phyloP scores from a whole-genome alignment of 30 jellyfish, hydroid and myxozoan genomes.

The Phacellophora camtschatica region DNA sequence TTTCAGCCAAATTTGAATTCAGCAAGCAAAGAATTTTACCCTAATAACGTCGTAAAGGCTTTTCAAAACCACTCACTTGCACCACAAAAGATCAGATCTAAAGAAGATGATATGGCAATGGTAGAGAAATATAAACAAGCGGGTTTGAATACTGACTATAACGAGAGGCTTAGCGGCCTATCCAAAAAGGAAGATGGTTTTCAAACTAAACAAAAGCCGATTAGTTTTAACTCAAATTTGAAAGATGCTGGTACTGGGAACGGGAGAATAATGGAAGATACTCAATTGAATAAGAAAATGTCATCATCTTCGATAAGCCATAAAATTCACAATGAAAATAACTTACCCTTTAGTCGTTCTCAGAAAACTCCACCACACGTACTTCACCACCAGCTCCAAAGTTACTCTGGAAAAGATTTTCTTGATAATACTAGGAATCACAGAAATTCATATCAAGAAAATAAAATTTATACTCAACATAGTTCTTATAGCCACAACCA shows the following conservation, averaged over 20 bases:
- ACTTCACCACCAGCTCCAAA: too few species aligned
- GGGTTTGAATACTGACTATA: neutral
- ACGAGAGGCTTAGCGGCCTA: neutral
- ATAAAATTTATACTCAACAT: too few species aligned
- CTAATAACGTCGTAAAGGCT: neutral
- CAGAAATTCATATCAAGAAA: too few species aligned
- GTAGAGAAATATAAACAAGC: constrained; percentile 8
- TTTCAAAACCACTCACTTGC: neutral
- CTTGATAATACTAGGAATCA: too few species aligned
- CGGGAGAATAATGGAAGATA: too few species aligned
- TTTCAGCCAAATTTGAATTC: neutral
- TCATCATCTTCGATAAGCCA: too few species aligned
- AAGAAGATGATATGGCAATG: neutral
- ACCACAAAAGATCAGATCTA: neutral
- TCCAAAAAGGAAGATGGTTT: neutral
- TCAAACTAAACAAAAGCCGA: neutral
- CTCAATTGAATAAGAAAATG: too few species aligned
- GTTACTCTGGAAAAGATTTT: too few species aligned
- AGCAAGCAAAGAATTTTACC: neutral
- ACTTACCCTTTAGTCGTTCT: too few species aligned
- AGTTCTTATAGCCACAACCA: too few species aligned
- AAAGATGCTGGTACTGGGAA: neutral
- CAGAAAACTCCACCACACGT: too few species aligned
- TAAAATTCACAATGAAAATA: too few species aligned
- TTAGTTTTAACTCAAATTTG: neutral